A percentile compares a stretch with the other conserved stretches of the same genome.
Evolutionary conservation across 1,140 invertebrate genomes (phyloP).

Genomic region (Tyrophagus putrescentiae): DNA sequence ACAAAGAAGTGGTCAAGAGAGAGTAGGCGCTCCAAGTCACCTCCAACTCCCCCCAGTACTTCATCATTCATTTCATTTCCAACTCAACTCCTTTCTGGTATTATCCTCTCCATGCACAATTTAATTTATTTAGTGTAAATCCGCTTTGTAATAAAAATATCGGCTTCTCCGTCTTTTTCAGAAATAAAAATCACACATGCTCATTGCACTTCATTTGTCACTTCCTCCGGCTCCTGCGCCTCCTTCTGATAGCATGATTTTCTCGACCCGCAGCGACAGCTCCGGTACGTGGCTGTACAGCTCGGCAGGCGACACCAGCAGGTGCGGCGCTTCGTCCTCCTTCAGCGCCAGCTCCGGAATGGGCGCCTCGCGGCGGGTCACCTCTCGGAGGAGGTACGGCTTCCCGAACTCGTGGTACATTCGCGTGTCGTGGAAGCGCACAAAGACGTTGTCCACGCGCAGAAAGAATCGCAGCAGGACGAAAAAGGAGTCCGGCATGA

Average conservation of each 20-base stretch:
- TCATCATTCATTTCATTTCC: no score
- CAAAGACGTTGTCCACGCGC: slow-evolving; percentile 77
- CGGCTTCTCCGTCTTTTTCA: no score
- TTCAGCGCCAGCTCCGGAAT: not conserved
- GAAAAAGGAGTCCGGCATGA: slow-evolving; percentile 87
- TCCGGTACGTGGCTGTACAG: not conserved
- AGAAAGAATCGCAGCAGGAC: slow-evolving; percentile 78
- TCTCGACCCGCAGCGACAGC: not conserved
- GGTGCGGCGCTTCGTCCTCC: not conserved
- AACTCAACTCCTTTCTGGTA: no score
- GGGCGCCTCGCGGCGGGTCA: slow-evolving; percentile 30
- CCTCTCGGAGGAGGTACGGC: slow-evolving; percentile 35
- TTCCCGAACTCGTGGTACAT: slow-evolving; percentile 57
- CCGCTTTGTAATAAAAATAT: no score
- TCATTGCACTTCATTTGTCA: no score
- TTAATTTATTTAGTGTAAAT: no score
- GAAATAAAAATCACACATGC: no score
- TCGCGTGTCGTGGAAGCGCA: slow-evolving; percentile 77
- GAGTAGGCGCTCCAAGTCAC: no score
- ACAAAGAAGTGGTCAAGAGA: no score
- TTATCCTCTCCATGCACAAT: no score
- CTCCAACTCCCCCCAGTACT: no score
- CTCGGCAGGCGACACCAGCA: not conserved
- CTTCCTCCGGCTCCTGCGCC: not conserved
- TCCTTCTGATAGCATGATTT: not conserved